Base-by-base conservation (phyloP, 1,140 invertebrate species). In the Drosophila chauvacae region DNA sequence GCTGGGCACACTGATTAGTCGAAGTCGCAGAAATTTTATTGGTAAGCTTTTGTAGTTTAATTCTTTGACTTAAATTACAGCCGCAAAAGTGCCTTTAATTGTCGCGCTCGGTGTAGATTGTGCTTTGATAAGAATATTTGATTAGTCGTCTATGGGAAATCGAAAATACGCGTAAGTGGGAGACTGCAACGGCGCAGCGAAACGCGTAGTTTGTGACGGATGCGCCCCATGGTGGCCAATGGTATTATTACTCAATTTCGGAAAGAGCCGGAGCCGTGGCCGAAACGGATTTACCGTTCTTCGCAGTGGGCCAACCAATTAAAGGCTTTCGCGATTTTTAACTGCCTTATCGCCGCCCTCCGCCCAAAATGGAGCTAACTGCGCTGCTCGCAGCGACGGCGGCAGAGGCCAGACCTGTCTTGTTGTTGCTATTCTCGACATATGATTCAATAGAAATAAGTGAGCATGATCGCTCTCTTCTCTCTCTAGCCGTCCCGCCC, bases 371-470 rank as follows among this genome's bases (percentile, higher is more conserved):
- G 62, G 47, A 59, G 62, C 48, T 48, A 63, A 41, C 85, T 55
- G 73, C 73, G 72, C 82, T 77, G 81, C 76, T 50, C 18, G 51
- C 73, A 71, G 41, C 51, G 48, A 53, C 66, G 65, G 58, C 69
- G 63, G 30, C 75, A 65, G 65, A 59, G 81, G 64, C 62, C 65
- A 62, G 53, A 39, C 53, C 18, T 56, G 28, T 72, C 72, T 90
- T 90, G 81, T 91, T 91, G 90, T 91, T 91, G 90, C 90, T 91
- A 91, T 91, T 91, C 86, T 91, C 81, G 83, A 91, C 83, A 91
- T 84, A 91, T 91, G 90, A 91, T 91, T 91, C 90, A 91, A 91
- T 81, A 81, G 83, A 79, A 90, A 91, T 72, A 81, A 82, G 70
- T 76, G 78, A 53, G 64, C 77, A 80, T 44, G 83, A 87, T 86